Base-by-base conservation (phyloP, 53 echinoderm and acorn worm species). In the Antedon mediterranea region DNA sequence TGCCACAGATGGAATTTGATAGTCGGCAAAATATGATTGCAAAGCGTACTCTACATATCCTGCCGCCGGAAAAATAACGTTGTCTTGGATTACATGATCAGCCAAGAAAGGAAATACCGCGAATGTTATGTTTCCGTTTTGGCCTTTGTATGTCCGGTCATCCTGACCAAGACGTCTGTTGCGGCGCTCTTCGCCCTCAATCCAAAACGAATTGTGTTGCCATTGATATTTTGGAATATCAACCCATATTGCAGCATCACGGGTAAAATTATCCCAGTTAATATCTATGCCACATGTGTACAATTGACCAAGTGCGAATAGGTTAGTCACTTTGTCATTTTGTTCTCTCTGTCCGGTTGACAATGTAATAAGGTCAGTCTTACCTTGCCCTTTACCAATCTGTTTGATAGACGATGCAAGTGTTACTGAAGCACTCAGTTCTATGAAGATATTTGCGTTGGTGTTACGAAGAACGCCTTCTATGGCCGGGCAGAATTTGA, bases 181-280 rank as follows among this genome's bases (percentile, higher is more conserved):
- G 32, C 79, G 82, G 57, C 82, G 73, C 71, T 89, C 78, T 74
- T 94, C 91, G 13, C 91, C 82, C 71, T 94, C 95, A 31, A 74
- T 71, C 71, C 89, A 89, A 71, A 91, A 82, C 78, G 87, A 77
- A 57, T 26, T 26, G 71, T 89, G 93, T 80, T 94, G 95, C 95
- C 95, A 94, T 26, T 91, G 91, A 77, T 94, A 94, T 29, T 85
- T 41, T 4, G 95, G 95, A 43, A 94, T 76, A 30, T 85, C 72
- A 13, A 87, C 77, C 89, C 89, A 91, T 0, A 76, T 75, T 30
- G 89, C 95, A 4, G 83, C 30, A 73, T 91, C 72, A 2, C 81
- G 44, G 7, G 91, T 89, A 33, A 91, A 71, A 28, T 91, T 85
- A 73, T 73, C 80, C 95, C 95, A 94, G 78, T 91, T 81, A 30